Evolutionary conservation across 2,888 invertebrate genomes (phyloP), one percentile per base, ranked within the genome.

Genomic region (Zaprionus obscuricornis): DNA sequence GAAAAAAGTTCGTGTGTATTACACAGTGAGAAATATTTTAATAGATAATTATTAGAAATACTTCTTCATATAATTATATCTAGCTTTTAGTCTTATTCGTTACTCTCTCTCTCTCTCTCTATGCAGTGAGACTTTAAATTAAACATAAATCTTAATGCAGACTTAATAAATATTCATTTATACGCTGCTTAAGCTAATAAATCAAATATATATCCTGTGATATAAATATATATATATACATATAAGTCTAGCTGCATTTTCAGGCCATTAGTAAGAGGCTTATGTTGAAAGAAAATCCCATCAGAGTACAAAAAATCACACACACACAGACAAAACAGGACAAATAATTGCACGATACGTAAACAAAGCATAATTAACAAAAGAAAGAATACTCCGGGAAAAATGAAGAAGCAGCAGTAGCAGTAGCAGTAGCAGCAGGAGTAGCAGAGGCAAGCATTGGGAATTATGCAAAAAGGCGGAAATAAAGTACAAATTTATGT

Each of bases 401-500:
- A n/a, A n/a, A 36, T n/a, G n/a, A n/a, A n/a, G n/a, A n/a, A n/a
- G n/a, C n/a, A n/a, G n/a, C n/a, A n/a, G n/a, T n/a, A n/a, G n/a
- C n/a, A n/a, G n/a, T n/a, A n/a, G n/a, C n/a, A 24, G 24, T 4
- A 4, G 24, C 24, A 24, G 24, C 29, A 29, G 22, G 37, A 34
- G 50, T 17, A 39, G 50, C 43, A 36, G 31, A 17, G 27, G 26
- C 13, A 40, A 63, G 58, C 64, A 68, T 60, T 71, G 65, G 59
- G 74, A 76, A 79, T 79, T 74, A 76, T 71, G 71, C 78, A 83
- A 68, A 59, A 73, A 64, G 37, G 34, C 60, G 83, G 79, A 79
- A 74, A 83, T 83, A 71, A 79, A 83, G 78, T 83, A 83, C 83
- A 68, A 79, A 79, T 79, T 79, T 83, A 66, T 69, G 70, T 52